phyloP scores from a whole-genome alignment of 2,113 vertebrate species.

The Dipodomys ordii region DNA sequence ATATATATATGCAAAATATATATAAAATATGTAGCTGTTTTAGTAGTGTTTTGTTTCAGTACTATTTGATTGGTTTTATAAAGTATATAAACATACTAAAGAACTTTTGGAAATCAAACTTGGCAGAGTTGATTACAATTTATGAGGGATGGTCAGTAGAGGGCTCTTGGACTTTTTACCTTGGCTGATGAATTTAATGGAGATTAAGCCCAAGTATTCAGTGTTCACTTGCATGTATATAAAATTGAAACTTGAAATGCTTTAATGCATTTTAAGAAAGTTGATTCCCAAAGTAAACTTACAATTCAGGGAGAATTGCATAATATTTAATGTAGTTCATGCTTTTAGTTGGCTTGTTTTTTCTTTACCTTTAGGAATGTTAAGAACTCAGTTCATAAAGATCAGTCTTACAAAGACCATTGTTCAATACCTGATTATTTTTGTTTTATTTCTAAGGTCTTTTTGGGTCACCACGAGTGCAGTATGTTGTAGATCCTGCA shows the following conservation, averaged over 20 bases:
- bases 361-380: conserved; percentile 30
- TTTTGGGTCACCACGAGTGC: conserved; percentile 91
- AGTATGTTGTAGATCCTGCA: conserved; percentile 93
- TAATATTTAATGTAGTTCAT: conserved; percentile 42
- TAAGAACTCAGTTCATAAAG: conserved; percentile 31
- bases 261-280: conserved; percentile 34
- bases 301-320: conserved; percentile 2
- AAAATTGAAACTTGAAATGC: background rate
- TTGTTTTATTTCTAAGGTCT: conserved; percentile 84
- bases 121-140: background rate
- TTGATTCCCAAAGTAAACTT: conserved; percentile 21
- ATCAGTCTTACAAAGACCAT: background rate
- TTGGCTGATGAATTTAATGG: conserved; percentile 1
- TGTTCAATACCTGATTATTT: conserved; percentile 22
- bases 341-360: conserved; percentile 8
- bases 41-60: background rate
- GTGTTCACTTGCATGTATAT: background rate
- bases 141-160: background rate
- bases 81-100: background rate
- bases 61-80: background rate
- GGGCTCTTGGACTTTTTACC: background rate
- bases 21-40: too few relatives aligned
- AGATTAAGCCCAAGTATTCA: background rate
- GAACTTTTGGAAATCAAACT: conserved; percentile 10
- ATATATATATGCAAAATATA: too few relatives aligned